Percentiles rank a stretch among this genome's conserved stretches.
Evolutionary conservation across 2,888 invertebrate genomes (phyloP).

Genomic region (Drosophila glabriapex): DNA sequence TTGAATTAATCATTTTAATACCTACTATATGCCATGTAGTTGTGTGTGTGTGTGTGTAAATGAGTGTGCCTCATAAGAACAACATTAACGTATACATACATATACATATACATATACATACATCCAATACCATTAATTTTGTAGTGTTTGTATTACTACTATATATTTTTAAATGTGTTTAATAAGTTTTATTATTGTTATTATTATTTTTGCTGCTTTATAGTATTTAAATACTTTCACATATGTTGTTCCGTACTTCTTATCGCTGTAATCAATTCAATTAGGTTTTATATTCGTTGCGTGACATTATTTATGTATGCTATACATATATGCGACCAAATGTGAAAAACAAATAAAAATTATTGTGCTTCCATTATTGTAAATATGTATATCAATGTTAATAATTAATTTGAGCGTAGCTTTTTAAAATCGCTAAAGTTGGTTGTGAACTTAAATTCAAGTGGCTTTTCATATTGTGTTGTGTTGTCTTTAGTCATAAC

Average conservation of each 20-base stretch:
- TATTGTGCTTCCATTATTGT: conserved; percentile 41
- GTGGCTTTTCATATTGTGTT: conserved; percentile 16
- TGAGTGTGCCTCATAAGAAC: conserved; percentile 65
- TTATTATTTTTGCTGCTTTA: conserved; percentile 36
- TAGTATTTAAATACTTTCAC: conserved; percentile 62
- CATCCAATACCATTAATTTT: conserved; percentile 50
- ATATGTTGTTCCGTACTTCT: conserved; percentile 54
- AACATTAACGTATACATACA: conserved; percentile 59
- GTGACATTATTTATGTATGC: conserved; percentile 42
- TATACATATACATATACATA: conserved; percentile 44
- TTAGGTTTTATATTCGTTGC: conserved; percentile 61
- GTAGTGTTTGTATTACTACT: conserved; percentile 22
- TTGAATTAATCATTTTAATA: conserved; percentile 32
- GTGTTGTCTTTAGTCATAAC: conserved; percentile 18
- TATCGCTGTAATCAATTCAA: conserved; percentile 49
- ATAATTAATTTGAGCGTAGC: conserved; percentile 36
- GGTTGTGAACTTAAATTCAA: conserved; percentile 22
- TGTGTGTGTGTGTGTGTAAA: conserved; percentile 14
- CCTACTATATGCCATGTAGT: conserved; percentile 32
- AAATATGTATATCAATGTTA: conserved; percentile 32
- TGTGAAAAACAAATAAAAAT: conserved; percentile 32
- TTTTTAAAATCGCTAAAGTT: conserved; percentile 12
- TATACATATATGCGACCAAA: conserved; percentile 39
- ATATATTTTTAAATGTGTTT: conserved; percentile 30
- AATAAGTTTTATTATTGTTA: conserved; percentile 31